These are phyloP conservation scores for Microplitis demolitor DNA, from an alignment of 1,140 invertebrate species.

Conservation along the genomic window DNA sequence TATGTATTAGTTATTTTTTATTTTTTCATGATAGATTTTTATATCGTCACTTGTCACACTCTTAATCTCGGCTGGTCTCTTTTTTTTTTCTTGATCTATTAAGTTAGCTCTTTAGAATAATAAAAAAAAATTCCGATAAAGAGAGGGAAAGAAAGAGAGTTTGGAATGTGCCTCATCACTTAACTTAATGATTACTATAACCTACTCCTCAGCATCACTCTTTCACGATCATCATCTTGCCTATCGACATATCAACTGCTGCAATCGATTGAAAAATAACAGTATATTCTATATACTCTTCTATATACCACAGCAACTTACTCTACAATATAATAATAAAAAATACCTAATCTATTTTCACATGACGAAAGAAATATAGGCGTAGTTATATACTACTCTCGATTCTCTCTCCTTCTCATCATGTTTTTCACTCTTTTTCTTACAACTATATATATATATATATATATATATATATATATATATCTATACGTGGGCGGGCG, in stretches of 20 bases:
- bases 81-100: too few species aligned
- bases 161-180: slow-evolving; percentile 32
- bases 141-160: neutral
- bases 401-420: neutral
- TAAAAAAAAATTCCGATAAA: too few species aligned
- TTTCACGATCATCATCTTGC: slow-evolving; percentile 4
- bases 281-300: neutral
- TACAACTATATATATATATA: neutral
- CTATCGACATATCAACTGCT: slow-evolving; percentile 10
- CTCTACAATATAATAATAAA: neutral
- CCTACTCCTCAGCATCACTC: neutral
- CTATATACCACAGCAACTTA: neutral
- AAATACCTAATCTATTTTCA: slow-evolving; percentile 8
- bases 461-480: neutral
- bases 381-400: slow-evolving; percentile 2
- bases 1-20: too few species aligned
- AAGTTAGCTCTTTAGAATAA: too few species aligned
- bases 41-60: too few species aligned
- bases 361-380: slow-evolving; percentile 16
- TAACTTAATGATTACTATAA: slow-evolving; percentile 28
- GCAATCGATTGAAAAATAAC: slow-evolving; percentile 15
- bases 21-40: too few species aligned
- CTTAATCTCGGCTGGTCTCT: too few species aligned
- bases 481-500: slow-evolving; percentile 13
- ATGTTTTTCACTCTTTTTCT: neutral